A percentile compares a stretch with the other conserved stretches of the same genome.
Evolutionary conservation across 1,140 invertebrate species (phyloP).

Genomic region (Lutraria rhynchaena): DNA sequence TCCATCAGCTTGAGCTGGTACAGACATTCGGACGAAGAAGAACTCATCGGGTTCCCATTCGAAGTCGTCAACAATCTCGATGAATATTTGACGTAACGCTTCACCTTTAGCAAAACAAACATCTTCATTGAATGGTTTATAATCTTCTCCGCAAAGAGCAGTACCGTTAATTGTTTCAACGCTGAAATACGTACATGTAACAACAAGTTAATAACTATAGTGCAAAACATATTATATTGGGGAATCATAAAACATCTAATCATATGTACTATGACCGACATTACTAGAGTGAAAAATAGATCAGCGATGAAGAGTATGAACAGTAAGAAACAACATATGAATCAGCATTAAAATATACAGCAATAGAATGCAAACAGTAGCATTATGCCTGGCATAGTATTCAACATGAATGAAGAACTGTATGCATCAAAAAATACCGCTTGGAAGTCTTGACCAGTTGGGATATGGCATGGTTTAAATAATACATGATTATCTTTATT

Average conservation of each 20-base stretch:
- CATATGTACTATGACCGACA: too few species aligned
- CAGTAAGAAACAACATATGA: too few species aligned
- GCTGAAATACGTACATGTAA: slow-evolving; percentile 80
- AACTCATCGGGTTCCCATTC: slow-evolving; percentile 88
- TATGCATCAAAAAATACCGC: too few species aligned
- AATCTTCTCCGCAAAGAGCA: slow-evolving; percentile 85
- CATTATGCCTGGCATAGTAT: too few species aligned
- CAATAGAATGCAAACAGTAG: too few species aligned
- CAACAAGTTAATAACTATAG: too few species aligned
- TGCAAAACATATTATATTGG: too few species aligned
- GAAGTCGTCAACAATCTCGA: slow-evolving; percentile 87
- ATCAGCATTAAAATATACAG: too few species aligned
- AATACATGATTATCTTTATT: background rate
- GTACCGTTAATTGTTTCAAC: slow-evolving; percentile 87
- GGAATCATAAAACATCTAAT: too few species aligned
- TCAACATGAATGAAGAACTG: too few species aligned
- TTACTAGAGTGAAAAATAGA: too few species aligned
- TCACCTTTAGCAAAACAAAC: slow-evolving; percentile 85
- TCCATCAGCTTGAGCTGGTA: slow-evolving; percentile 74
- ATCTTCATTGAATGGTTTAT: slow-evolving; percentile 84
- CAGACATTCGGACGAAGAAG: slow-evolving; percentile 86
- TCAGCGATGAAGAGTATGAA: too few species aligned
- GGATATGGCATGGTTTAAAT: background rate
- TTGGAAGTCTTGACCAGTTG: slow-evolving; percentile 8
- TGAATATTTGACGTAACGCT: slow-evolving; percentile 83